Base-by-base conservation (phyloP, 2,113 vertebrate genomes). In the Xerus inauris region DNA sequence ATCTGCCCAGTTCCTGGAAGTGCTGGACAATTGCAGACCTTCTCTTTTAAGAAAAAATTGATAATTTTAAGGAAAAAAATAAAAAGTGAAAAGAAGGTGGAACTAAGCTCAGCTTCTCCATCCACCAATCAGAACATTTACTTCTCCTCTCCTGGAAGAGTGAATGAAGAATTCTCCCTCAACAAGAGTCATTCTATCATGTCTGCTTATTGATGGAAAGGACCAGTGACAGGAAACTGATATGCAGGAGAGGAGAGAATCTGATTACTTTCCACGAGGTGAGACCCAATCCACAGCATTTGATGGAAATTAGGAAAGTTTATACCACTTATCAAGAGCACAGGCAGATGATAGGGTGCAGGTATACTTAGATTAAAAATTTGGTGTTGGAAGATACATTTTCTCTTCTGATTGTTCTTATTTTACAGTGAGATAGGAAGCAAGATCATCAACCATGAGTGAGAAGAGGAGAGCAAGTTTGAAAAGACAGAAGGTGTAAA, bases 361-460 rank as follows among this genome's bases (percentile, higher is more conserved):
- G 51, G 62, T 2, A 49, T 7, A 84, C 59, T 88, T 26, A 67
- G 8, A 32, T 24, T n/a, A 9, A 76, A 42, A 45, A 67, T 71
- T 26, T 75, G 20, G 16, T 62, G 38, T 45, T 47, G 24, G 51
- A 83, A 90, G 94, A 73, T 64, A 57, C 32, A 49, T 85, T 95
- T 77, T 81, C 51, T 92, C 59, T 96, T 96, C 81, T 96, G 40
- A 87, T 83, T 67, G 59, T 72, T 93, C 80, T 81, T 80, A 83
- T 76, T 95, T 86, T 77, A 96, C 49, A 54, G 38, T 51, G 75
- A 95, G 65, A 54, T 26, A 84, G 71, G 49, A 79, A 92, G 88
- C 75, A 24, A 94, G 47, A 84, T 45, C 11, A 83, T 95, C 80
- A 71, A 57, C 79, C 89, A 3, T 28, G 49, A 96, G 73, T 57